These are phyloP conservation scores for Tylochromis polylepis DNA, from an alignment of 2,113 vertebrate genomes.

Conservation along the genomic window DNA sequence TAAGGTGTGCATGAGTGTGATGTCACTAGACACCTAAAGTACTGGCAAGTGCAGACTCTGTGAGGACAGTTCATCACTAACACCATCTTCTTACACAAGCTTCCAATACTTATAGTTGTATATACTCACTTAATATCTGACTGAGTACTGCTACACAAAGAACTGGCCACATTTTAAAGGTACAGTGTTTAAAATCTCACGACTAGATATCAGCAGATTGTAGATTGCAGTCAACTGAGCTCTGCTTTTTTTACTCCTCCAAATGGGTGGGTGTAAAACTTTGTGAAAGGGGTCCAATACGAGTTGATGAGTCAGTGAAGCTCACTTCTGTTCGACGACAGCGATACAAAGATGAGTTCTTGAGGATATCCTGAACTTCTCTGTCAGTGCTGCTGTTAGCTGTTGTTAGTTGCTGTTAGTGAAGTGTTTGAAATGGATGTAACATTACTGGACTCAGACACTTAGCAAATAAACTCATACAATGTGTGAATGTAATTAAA, in stretches of 20 bases:
- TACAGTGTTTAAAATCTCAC: neutral
- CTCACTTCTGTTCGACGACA: neutral
- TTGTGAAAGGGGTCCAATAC: neutral
- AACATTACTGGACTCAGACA: neutral
- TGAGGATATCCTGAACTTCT: neutral
- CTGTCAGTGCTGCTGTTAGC: neutral
- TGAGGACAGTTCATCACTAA: slow-evolving; percentile 32
- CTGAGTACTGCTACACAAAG: neutral
- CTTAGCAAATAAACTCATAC: neutral
- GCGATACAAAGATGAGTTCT: neutral
- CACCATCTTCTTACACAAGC: slow-evolving; percentile 1
- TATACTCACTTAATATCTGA: neutral
- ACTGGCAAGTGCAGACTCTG: slow-evolving; percentile 25
- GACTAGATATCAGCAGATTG: neutral
- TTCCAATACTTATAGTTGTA: neutral
- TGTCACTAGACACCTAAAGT: slow-evolving; percentile 7
- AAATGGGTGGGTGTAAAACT: neutral
- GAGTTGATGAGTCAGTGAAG: neutral
- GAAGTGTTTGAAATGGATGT: neutral
- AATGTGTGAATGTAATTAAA: neutral
- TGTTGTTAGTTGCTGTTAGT: neutral
- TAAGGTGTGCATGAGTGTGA: neutral
- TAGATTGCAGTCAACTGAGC: neutral
- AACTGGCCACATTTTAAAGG: neutral
- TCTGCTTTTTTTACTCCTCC: neutral